Conservation (phyloP, 2,797 vertebrate species). For the Leptoclinus maculatus region DNA sequence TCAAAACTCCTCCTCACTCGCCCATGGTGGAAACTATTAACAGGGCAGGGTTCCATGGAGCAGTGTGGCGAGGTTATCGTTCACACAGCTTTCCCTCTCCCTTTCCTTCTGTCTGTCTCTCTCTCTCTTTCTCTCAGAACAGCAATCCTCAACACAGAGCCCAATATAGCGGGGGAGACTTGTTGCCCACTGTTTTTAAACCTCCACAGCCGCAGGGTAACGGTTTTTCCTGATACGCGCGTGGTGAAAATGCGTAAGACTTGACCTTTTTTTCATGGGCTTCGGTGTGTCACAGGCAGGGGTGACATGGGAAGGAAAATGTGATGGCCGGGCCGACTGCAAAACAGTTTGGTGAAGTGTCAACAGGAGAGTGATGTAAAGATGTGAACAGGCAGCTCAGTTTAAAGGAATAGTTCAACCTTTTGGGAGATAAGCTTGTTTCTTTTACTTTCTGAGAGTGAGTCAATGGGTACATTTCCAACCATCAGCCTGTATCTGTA, state of each 20-base stretch:
- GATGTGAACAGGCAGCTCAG: slow-evolving; percentile 15
- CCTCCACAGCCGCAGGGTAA: slow-evolving; percentile 80
- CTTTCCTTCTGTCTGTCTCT: slow-evolving; percentile 28
- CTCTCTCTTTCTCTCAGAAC: slow-evolving; percentile 26
- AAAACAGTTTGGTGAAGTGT: slow-evolving; percentile 68
- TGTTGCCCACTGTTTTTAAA: slow-evolving; percentile 76
- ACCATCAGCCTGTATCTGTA: neutral
- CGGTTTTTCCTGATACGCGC: slow-evolving; percentile 83
- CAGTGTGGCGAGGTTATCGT: slow-evolving; percentile 77
- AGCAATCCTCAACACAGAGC: slow-evolving; percentile 75
- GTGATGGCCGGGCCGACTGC: slow-evolving; percentile 66
- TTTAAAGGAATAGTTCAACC: slow-evolving; percentile 10
- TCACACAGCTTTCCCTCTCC: slow-evolving; percentile 67
- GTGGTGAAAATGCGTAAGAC: slow-evolving; percentile 81
- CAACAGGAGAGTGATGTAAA: slow-evolving; percentile 39
- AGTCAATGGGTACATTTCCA: neutral
- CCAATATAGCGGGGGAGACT: slow-evolving; percentile 78
- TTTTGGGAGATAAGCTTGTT: neutral
- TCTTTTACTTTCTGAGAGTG: neutral
- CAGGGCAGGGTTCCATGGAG: slow-evolving; percentile 75
- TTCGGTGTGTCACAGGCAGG: slow-evolving; percentile 73
- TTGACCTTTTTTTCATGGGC: slow-evolving; percentile 76
- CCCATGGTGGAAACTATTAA: slow-evolving; percentile 85
- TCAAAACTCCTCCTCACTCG: slow-evolving; percentile 67
- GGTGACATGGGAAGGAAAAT: slow-evolving; percentile 79